Conservation (phyloP, 1,140 invertebrate genomes). For the Penaeus japonicus region DNA sequence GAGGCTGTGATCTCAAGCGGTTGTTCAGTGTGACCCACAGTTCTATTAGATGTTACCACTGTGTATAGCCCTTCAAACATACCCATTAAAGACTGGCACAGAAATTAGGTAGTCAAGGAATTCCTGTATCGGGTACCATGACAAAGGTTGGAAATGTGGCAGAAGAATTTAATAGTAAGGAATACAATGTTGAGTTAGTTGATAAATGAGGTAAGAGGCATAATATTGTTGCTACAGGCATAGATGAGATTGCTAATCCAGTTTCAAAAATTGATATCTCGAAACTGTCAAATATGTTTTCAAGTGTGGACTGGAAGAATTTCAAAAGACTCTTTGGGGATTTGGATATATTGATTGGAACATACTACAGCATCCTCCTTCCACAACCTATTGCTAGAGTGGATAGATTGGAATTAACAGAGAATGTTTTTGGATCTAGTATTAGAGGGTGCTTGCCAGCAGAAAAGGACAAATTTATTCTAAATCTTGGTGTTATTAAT, state of each 20-base stretch:
- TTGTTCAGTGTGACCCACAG: background rate
- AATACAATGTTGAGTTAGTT: background rate
- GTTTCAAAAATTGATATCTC: background rate
- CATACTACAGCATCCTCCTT: background rate
- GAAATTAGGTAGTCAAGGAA: background rate
- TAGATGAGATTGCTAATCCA: background rate
- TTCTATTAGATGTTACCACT: background rate
- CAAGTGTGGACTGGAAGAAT: background rate
- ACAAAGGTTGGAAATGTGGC: background rate
- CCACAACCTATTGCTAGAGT: background rate
- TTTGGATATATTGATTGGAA: background rate
- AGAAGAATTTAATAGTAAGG: background rate
- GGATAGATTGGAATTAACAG: background rate
- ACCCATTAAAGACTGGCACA: background rate
- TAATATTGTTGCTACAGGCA: background rate
- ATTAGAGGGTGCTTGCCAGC: background rate
- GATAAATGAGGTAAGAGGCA: background rate
- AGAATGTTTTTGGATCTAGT: background rate
- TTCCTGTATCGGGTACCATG: background rate
- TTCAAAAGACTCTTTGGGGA: background rate
- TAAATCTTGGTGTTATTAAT: background rate
- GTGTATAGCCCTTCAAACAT: background rate
- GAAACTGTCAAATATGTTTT: background rate
- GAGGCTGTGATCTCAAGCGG: background rate
- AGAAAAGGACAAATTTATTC: background rate